Evolutionary conservation across 1,140 invertebrate species (phyloP), one percentile per base, ranked within the genome.

Genomic region (Hypsibius dujardini): DNA sequence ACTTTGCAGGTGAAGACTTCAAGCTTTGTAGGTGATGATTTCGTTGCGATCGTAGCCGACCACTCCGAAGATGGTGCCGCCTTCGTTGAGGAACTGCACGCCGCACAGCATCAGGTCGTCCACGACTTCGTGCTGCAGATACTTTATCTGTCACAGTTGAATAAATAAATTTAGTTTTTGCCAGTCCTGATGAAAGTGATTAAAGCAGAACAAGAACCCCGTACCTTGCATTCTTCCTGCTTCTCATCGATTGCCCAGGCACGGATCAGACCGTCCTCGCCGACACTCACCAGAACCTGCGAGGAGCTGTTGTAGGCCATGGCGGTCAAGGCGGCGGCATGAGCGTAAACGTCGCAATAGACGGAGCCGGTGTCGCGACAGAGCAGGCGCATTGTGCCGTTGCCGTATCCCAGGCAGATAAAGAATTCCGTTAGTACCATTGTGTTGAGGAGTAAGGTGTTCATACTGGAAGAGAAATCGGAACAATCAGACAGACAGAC

Each of bases 361-460:
- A 56, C 50, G 50, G 50, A 56, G 50, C 50, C 50, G 50, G 50
- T 56, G n/a, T 56, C 50, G n/a, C 50, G 50, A 56, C 50, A 56
- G 7, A 56, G 7, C 50, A 56, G 50, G 7, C 50, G 50, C 50
- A 56, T 7, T 56, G n/a, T 12, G 7, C 50, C 50, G 50, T 56
- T 56, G 50, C 7, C 50, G n/a, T 56, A 56, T 12, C 50, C 50
- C 50, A 56, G 50, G n/a, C 7, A 12, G n/a, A 56, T n/a, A n/a
- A 56, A 56, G 7, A 56, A 7, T n/a, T 56, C 50, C n/a, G 50
- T 56, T n/a, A 56, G n/a, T 56, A 12, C 50, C 50, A 56, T 56
- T n/a, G 50, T 28, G n/a, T 56, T 56, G 50, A 56, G 50, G 7
- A 56, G 50, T 56, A 28, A 28, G 28, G 28, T 28, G 28, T 28